These are phyloP conservation scores for Lacanobia oleracea DNA, from an alignment of 2,888 invertebrate genomes.

Conservation along the genomic window DNA sequence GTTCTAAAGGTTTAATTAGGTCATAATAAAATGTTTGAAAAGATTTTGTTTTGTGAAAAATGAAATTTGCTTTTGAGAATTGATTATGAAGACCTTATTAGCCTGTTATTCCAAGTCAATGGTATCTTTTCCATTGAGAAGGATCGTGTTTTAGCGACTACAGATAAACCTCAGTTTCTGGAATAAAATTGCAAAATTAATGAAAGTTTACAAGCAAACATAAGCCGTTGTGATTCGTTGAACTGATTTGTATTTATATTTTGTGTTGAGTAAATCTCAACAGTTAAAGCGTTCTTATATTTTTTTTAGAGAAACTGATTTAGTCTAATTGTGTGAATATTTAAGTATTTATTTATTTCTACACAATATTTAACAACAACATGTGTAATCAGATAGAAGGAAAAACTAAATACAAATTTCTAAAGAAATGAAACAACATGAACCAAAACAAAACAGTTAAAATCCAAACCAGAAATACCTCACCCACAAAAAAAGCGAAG, in stretches of 20 bases:
- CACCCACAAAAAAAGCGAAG: background rate
- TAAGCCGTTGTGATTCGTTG: background rate
- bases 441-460: background rate
- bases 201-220: background rate
- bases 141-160: background rate
- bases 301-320: too few species aligned
- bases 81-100: background rate
- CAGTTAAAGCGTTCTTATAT: too few species aligned
- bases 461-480: background rate
- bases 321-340: too few species aligned
- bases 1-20: conserved; percentile 53
- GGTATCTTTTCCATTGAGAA: background rate
- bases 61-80: conserved; percentile 2
- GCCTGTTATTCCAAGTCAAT: background rate
- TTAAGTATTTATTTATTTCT: too few species aligned
- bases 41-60: background rate
- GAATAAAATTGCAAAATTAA: background rate
- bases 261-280: too few species aligned
- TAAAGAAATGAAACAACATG: too few species aligned
- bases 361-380: too few species aligned
- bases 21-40: conserved; percentile 34
- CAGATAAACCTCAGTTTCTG: background rate
- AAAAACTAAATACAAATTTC: too few species aligned
- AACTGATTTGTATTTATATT: too few species aligned
- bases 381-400: too few species aligned